phyloP scores from a whole-genome alignment of 2,888 invertebrate species.

The Drosophila yooni region DNA sequence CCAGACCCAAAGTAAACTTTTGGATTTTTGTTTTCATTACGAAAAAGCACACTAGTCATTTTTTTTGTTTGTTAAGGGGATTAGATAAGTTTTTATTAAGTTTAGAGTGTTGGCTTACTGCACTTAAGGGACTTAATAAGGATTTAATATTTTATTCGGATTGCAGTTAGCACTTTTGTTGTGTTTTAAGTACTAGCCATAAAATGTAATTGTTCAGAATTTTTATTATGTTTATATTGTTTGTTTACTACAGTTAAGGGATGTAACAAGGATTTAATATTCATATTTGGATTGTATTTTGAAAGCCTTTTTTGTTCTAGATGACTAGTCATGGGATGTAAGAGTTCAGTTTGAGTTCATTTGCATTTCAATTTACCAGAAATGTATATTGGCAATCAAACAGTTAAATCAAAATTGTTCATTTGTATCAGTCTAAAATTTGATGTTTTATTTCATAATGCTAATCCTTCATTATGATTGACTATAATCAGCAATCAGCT shows the following conservation, averaged over 20 bases:
- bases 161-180: neutral
- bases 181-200: neutral
- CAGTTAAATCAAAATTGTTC: neutral
- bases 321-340: neutral
- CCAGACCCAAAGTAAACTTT: slow-evolving; percentile 4
- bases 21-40: neutral
- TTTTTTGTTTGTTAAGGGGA: slow-evolving; percentile 5
- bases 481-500: slow-evolving; percentile 20
- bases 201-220: neutral
- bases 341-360: neutral
- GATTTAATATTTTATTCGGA: neutral
- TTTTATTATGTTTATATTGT: neutral
- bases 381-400: neutral
- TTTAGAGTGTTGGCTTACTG: neutral
- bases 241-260: neutral
- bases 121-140: neutral
- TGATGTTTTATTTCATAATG: neutral
- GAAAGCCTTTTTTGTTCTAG: neutral
- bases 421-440: neutral
- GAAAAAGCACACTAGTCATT: slow-evolving; percentile 18
- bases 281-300: neutral
- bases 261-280: neutral
- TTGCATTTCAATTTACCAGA: neutral
- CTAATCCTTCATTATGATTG: neutral
- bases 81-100: neutral